Conservation (phyloP, 2,888 invertebrate genomes). For the Capitulum mitella region DNA sequence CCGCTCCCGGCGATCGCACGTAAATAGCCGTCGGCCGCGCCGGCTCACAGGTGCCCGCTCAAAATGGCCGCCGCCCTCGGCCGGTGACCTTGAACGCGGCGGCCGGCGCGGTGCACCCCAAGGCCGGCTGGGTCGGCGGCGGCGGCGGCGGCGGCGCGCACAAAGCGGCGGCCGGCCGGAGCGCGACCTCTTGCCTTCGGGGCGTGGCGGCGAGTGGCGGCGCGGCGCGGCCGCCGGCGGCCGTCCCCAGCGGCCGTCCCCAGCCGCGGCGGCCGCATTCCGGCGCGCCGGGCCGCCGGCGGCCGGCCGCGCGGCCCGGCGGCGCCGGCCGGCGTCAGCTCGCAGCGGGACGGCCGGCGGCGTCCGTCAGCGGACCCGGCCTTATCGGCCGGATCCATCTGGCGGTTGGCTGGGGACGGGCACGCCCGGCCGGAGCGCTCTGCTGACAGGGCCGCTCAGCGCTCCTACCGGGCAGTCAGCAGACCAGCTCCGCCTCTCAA, state of each 20-base stretch:
- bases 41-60: not conserved
- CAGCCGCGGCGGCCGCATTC: no score
- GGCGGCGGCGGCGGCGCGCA: no score
- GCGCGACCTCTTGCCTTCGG: not conserved
- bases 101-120: not conserved
- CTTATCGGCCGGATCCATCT: not conserved
- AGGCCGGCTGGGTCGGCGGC: constrained; percentile 15
- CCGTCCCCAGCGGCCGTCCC: no score
- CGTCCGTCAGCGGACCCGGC: not conserved
- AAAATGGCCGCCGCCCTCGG: not conserved
- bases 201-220: not conserved
- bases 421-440: not conserved
- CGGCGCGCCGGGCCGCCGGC: not conserved
- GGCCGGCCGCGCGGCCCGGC: not conserved
- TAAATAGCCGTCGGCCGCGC: not conserved
- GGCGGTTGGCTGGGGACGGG: not conserved
- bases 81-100: not conserved
- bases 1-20: not conserved
- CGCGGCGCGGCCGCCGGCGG: not conserved
- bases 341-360: not conserved
- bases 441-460: not conserved
- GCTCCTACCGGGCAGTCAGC: not conserved
- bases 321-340: not conserved
- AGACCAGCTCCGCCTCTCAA: no score
- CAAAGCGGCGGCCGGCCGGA: not conserved